Evolutionary conservation across 1,140 invertebrate genomes (phyloP).

Genomic region (Nymphalis io): DNA sequence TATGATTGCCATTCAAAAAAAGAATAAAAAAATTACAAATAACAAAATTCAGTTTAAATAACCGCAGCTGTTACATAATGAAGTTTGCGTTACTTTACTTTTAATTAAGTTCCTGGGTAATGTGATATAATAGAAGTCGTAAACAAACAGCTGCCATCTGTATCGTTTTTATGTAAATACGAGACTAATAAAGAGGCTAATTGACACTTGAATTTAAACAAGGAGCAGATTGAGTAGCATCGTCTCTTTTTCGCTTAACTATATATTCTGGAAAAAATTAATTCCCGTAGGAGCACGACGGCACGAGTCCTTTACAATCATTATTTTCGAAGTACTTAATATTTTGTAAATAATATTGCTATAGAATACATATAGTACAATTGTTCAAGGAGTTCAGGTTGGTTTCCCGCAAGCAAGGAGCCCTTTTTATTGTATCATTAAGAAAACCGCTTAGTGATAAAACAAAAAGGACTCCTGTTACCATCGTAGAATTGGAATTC

Average conservation of each 20-base stretch:
- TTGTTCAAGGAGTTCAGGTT: neutral
- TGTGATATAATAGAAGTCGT: conserved; percentile 38
- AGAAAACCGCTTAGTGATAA: no score
- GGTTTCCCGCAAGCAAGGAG: no score
- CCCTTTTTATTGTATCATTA: no score
- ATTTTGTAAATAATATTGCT: neutral
- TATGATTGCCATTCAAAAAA: no score
- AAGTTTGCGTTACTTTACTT: conserved; percentile 12
- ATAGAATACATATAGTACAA: neutral
- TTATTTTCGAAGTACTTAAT: neutral
- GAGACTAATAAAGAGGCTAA: conserved; percentile 36
- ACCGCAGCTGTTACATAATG: conserved; percentile 25
- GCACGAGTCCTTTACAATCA: neutral
- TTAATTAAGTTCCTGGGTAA: conserved; percentile 37
- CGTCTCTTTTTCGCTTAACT: conserved; percentile 20
- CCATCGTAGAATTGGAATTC: no score
- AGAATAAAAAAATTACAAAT: neutral
- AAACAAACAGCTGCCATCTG: conserved; percentile 38
- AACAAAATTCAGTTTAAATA: conserved; percentile 36
- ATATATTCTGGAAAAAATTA: neutral
- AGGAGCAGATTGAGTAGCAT: conserved; percentile 28
- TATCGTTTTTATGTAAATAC: conserved; percentile 43
- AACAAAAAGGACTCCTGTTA: no score
- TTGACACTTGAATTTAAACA: conserved; percentile 39
- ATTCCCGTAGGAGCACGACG: neutral